These are phyloP conservation scores for Globodera rostochiensis DNA, from an alignment of 1,140 invertebrate genomes.

Conservation along the genomic window DNA sequence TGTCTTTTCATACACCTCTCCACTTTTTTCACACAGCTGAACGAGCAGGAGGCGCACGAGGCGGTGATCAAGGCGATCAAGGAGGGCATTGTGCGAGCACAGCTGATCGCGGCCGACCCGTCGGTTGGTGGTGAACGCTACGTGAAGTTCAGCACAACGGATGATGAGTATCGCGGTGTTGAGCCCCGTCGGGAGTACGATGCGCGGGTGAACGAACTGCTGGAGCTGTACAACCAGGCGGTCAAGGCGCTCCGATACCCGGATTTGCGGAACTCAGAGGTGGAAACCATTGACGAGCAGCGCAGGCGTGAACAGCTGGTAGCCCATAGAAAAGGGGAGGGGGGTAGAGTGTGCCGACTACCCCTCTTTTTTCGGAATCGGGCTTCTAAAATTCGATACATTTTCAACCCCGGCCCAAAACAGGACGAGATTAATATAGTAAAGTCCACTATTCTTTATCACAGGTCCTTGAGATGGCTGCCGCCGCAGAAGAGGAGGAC, in stretches of 20 bases:
- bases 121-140: constrained; percentile 85
- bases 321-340: background rate
- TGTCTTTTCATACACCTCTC: background rate
- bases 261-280: constrained; percentile 77
- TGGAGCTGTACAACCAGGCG: constrained; percentile 95
- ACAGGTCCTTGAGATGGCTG: background rate
- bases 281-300: constrained; percentile 50
- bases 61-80: constrained; percentile 99
- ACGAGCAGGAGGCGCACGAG: constrained; percentile 95
- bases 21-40: constrained; percentile 68
- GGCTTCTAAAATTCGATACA: no score
- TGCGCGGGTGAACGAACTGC: constrained; percentile 93
- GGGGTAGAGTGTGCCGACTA: background rate
- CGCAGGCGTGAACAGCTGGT: constrained; percentile 51
- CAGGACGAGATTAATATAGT: background rate
- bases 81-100: constrained; percentile 97
- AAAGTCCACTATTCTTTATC: background rate
- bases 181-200: constrained; percentile 96
- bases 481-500: constrained; percentile 6
- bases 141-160: constrained; percentile 82
- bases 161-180: constrained; percentile 80
- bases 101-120: constrained; percentile 71
- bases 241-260: constrained; percentile 99
- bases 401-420: no score
- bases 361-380: background rate